Evolutionary conservation across 37 sponge, comb jelly and placozoan genomes (phyloP).

Genomic region (Axinella damicornis): DNA sequence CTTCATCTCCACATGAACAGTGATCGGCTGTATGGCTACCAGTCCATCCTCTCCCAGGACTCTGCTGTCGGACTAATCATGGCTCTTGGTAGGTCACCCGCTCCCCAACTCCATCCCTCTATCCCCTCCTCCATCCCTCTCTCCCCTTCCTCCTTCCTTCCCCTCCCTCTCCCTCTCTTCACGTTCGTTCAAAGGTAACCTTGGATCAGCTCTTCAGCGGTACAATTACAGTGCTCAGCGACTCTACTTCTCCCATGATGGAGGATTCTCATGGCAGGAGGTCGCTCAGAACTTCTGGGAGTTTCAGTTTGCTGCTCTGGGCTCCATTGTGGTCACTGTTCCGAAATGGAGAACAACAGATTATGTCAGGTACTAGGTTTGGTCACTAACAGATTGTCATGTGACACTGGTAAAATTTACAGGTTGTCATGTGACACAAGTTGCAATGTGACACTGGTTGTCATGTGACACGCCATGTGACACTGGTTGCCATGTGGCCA

Average conservation of each 20-base stretch:
- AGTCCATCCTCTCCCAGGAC: conserved; percentile 72
- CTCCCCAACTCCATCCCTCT: no score
- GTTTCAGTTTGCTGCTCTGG: conserved; percentile 80
- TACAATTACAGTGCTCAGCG: neutral
- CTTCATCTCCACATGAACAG: conserved; percentile 83
- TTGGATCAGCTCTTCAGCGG: conserved; percentile 27
- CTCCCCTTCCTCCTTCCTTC: no score
- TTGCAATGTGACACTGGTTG: conserved; percentile 36
- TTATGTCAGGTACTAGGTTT: neutral
- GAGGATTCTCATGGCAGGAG: conserved; percentile 75
- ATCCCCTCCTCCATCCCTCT: no score
- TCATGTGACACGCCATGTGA: no score
- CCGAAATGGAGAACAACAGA: conserved; percentile 17
- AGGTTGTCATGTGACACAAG: no score
- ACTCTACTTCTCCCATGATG: conserved; percentile 72
- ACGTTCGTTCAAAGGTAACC: no score
- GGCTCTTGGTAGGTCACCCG: conserved; percentile 67
- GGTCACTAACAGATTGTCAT: no score
- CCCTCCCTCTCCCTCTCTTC: no score
- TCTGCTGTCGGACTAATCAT: conserved; percentile 81
- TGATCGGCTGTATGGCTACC: conserved; percentile 39
- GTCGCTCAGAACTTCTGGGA: conserved; percentile 21
- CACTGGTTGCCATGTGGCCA: no score
- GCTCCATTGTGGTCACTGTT: conserved; percentile 53
- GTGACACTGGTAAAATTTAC: no score